Base-by-base conservation (phyloP, 2,113 vertebrate species). In the Boleophthalmus pectinirostris region DNA sequence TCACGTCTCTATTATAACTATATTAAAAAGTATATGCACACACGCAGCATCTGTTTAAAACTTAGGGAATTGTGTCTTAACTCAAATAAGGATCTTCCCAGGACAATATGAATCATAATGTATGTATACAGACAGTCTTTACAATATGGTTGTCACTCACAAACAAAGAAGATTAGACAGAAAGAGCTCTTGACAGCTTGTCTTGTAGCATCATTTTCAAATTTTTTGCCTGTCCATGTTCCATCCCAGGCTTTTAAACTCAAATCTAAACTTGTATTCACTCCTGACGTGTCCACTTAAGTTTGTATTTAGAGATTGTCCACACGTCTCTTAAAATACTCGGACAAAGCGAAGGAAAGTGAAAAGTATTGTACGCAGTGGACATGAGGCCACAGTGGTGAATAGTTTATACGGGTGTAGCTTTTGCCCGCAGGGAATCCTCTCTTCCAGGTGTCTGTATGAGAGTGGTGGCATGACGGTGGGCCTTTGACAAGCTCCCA, bases 401-500 rank as follows among this genome's bases (percentile, higher is more conserved):
- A 64, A 64, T 43, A 64, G 29, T 33, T 3, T 29, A 5, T 3
- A 9, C 21, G 11, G 10, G 8, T 5, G 2, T 38, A 20, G 61
- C 61, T 64, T 43, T 21, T 38, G 61, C 61, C 18, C 47, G 11
- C 66, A 2, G 63, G 38, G 24, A 49, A 47, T 51, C 33, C 14
- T 45, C 60, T 16, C 20, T 53, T 43, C 66, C 70, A 78, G 66
- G 56, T 81, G 70, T 70, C 20, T 46, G n/a, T 83, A 24, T 79
- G 29, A 75, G 72, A 54, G 35, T 61, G 67, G 57, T 56, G 43
- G 67, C 43, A 9, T 65, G 60, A 75, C 57, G 35, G 38, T 21
- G 68, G 68, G 68, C 78, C 57, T 72, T 64, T 68, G 73, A 84
- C 75, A 74, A 80, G 69, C 49, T 57, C 5, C 68, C 79, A 79